Conservation (phyloP, 2,888 invertebrate genomes). For the Drosophila quinaria region DNA sequence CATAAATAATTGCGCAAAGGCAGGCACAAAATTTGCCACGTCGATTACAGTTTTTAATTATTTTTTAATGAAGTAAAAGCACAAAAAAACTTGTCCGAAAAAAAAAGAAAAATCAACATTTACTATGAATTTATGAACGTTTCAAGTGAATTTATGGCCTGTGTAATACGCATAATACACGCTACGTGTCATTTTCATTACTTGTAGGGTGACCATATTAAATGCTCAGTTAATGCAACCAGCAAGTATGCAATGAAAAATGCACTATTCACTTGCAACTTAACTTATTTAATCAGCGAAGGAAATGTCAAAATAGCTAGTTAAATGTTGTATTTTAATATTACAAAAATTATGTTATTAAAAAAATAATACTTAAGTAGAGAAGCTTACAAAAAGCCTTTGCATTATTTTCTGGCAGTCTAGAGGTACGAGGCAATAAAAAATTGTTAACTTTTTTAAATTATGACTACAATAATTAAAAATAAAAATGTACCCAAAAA, state of each 20-base stretch:
- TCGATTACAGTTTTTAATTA: slow-evolving; percentile 77
- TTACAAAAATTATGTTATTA: background rate
- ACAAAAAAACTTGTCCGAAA: slow-evolving; percentile 7
- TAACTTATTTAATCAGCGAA: background rate
- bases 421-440: too few species aligned
- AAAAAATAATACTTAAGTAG: too few species aligned
- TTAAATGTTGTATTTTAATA: background rate
- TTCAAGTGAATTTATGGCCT: slow-evolving; percentile 72
- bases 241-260: slow-evolving; percentile 34
- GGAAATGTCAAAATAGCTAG: background rate
- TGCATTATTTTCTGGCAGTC: too few species aligned
- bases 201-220: slow-evolving; percentile 11
- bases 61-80: slow-evolving; percentile 75
- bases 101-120: slow-evolving; percentile 25
- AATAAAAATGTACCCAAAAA: background rate
- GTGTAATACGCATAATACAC: slow-evolving; percentile 61
- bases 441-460: too few species aligned
- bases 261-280: slow-evolving; percentile 43
- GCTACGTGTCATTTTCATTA: slow-evolving; percentile 35
- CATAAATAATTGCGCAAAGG: slow-evolving; percentile 78
- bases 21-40: slow-evolving; percentile 66
- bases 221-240: slow-evolving; percentile 29
- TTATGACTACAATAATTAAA: too few species aligned
- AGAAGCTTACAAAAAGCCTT: too few species aligned
- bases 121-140: slow-evolving; percentile 62